Evolutionary conservation across 2,797 vertebrate genomes (phyloP), one percentile per base, ranked within the genome.

Genomic region (Artibeus jamaicensis): DNA sequence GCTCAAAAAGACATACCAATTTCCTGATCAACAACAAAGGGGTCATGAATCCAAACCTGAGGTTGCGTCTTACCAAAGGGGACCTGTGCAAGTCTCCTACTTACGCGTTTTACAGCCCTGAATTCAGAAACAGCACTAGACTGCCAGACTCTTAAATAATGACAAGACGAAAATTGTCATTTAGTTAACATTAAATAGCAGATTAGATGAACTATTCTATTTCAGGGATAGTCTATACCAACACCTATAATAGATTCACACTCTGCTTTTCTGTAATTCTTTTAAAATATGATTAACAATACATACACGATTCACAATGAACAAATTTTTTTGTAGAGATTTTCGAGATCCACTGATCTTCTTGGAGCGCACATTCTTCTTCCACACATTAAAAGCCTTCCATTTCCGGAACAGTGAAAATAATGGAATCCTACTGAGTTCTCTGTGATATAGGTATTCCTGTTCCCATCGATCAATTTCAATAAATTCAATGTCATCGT

Each of bases 371-470:
- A 99, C 98, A 16, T 98, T 99, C 86, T 96, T 97, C 81, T 96
- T 98, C 99, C 99, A 99, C 2, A 98, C 82, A 0, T 84, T 97
- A 95, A 99, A 99, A 12, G 98, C 98, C 90, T 99, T 99, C 98
- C 99, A 98, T 93, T 98, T 98, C 88, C 99, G 98, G 97, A 99
- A 99, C 42, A 94, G 98, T 77, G 98, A 95, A 95, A 99, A 99
- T 91, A 98, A 98, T n/a, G 99, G 98, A 86, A 99, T 99, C 89
- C 96, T 85, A 21, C 89, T 97, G 85, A 99, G 98, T 93, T 98
- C 98, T 92, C 94, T 98, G 94, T 99, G 98, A 89, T 97, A 98
- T 2, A 98, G 89, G 94, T 99, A 98, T 96, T 99, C 99, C 68
- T 98, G 96, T 81, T 99, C 98, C 99, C 99, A 99, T 86, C 98